Percentiles rank a stretch among this genome's conserved stretches.
phyloP scores from a whole-genome alignment of 2,888 invertebrate species.

The Cantharis rufa region DNA sequence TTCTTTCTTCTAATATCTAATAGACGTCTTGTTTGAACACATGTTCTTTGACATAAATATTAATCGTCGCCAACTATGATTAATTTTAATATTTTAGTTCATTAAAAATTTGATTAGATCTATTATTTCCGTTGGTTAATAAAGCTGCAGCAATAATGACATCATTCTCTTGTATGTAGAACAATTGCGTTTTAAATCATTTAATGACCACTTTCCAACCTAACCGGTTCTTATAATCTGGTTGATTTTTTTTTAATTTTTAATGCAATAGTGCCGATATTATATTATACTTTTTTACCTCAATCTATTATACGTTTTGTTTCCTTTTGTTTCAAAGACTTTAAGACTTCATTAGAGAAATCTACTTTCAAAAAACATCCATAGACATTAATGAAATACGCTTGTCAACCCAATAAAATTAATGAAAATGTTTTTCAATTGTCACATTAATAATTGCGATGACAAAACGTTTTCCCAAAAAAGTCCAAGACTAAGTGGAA shows the following conservation, averaged over 20 bases:
- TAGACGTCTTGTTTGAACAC: slow-evolving; percentile 43
- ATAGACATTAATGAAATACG: not conserved
- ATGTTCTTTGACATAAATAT: slow-evolving; percentile 32
- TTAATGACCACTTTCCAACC: slow-evolving; percentile 51
- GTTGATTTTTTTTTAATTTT: slow-evolving; percentile 36
- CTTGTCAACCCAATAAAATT: not conserved
- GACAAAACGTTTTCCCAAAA: not conserved
- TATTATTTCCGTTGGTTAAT: slow-evolving; percentile 27
- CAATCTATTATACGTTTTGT: not conserved
- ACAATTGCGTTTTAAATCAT: slow-evolving; percentile 51
- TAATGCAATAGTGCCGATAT: slow-evolving; percentile 40
- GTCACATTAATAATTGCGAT: not conserved
- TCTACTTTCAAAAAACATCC: not conserved
- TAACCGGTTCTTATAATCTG: slow-evolving; percentile 49
- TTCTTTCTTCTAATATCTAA: slow-evolving; percentile 45
- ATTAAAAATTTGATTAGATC: slow-evolving; percentile 31
- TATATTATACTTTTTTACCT: slow-evolving; percentile 9
- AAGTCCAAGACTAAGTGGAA: slow-evolving; percentile 1
- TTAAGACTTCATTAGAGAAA: not conserved
- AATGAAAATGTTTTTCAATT: not conserved
- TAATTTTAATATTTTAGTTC: slow-evolving; percentile 27
- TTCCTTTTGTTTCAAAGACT: not conserved
- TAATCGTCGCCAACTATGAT: slow-evolving; percentile 35
- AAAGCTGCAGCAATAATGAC: slow-evolving; percentile 46
- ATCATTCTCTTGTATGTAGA: slow-evolving; percentile 49